A percentile compares a stretch with the other conserved stretches of the same genome.
Conservation (phyloP, 2,797 vertebrate species). For the Melanotaenia maccullochi region DNA sequence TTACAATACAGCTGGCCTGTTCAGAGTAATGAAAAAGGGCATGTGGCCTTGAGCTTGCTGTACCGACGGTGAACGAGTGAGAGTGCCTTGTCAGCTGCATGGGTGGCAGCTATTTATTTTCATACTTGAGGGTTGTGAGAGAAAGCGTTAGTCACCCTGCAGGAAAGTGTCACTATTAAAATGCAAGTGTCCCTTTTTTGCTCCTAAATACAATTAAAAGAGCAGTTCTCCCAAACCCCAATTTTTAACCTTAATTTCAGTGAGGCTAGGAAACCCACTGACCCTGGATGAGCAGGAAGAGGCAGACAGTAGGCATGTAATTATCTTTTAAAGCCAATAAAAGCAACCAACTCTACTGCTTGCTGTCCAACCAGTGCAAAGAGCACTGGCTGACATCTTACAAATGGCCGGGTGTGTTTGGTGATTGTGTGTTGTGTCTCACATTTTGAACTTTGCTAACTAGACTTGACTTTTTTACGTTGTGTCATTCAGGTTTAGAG, state of each 20-base stretch:
- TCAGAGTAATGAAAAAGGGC: slow-evolving; percentile 84
- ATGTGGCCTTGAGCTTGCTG: slow-evolving; percentile 79
- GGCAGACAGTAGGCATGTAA: slow-evolving; percentile 55
- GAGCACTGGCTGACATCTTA: slow-evolving; percentile 49
- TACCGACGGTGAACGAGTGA: slow-evolving; percentile 64
- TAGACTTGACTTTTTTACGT: slow-evolving; percentile 54
- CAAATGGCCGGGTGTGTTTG: slow-evolving; percentile 66
- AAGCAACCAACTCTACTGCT: slow-evolving; percentile 55
- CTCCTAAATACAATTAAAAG: slow-evolving; percentile 23
- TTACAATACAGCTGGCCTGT: slow-evolving; percentile 86
- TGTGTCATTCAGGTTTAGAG: slow-evolving; percentile 21
- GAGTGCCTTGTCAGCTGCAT: slow-evolving; percentile 72
- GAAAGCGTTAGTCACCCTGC: slow-evolving; percentile 5
- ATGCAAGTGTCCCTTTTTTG: slow-evolving; percentile 25
- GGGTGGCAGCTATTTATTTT: slow-evolving; percentile 77
- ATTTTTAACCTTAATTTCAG: slow-evolving; percentile 42
- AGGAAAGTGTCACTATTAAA: slow-evolving; percentile 12
- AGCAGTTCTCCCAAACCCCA: slow-evolving; percentile 19
- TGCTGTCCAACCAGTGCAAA: slow-evolving; percentile 53
- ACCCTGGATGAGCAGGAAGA: slow-evolving; percentile 55
- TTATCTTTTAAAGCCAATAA: slow-evolving; percentile 79
- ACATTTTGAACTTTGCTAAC: slow-evolving; percentile 61
- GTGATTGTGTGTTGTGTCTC: slow-evolving; percentile 60
- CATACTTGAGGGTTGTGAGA: slow-evolving; percentile 5
- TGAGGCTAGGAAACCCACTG: slow-evolving; percentile 52